Conservation (phyloP, 1,140 invertebrate genomes). For the Anthonomus grandis region DNA sequence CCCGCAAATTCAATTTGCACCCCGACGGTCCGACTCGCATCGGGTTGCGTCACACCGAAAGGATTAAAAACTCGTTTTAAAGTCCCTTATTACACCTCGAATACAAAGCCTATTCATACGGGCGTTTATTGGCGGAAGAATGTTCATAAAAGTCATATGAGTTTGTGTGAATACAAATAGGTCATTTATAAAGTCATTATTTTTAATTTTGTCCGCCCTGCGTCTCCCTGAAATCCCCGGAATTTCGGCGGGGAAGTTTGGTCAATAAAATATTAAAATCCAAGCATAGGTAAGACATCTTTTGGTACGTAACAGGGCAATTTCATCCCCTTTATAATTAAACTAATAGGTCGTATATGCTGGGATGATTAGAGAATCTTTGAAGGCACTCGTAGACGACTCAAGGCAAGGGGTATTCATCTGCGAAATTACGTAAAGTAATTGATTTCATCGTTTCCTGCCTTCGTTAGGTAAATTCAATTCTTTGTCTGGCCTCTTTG, state of each 20-base stretch:
- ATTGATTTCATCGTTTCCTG: too few relatives aligned
- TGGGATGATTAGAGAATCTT: not conserved
- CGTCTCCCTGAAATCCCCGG: not conserved
- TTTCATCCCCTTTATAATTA: too few relatives aligned
- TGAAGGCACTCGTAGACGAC: too few relatives aligned
- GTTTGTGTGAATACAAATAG: constrained; percentile 33
- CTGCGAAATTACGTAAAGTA: too few relatives aligned
- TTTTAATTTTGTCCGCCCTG: constrained; percentile 12
- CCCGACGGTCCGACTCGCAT: constrained; percentile 31
- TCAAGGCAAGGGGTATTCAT: too few relatives aligned
- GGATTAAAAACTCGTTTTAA: constrained; percentile 38
- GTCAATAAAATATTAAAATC: too few relatives aligned
- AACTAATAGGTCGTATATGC: too few relatives aligned
- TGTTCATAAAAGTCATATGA: constrained; percentile 32
- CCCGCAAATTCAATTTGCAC: constrained; percentile 43
- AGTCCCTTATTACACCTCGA: constrained; percentile 41
- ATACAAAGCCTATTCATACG: constrained; percentile 35
- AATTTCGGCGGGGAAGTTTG: not conserved
- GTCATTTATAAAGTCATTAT: constrained; percentile 15
- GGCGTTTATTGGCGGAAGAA: constrained; percentile 28
- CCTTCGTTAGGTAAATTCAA: too few relatives aligned
- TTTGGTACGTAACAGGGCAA: too few relatives aligned
- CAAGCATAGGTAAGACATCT: too few relatives aligned
- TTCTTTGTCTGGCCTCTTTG: too few relatives aligned
- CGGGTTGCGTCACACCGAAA: too few relatives aligned